phyloP scores from a whole-genome alignment of 2,888 invertebrate genomes.

The Volucella inanis region DNA sequence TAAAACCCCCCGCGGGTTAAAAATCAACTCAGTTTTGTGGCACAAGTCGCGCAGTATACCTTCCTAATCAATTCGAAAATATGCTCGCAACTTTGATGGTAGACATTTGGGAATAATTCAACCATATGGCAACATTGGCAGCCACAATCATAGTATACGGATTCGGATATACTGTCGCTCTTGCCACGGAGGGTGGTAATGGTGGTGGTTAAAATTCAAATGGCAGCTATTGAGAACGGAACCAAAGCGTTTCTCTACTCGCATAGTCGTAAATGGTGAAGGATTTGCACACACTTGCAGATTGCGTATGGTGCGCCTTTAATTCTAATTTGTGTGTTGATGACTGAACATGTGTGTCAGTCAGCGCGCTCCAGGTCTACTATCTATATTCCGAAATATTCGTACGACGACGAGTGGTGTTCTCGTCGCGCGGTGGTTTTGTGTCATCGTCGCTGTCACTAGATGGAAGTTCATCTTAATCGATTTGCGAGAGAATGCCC shows the following conservation, averaged over 20 bases:
- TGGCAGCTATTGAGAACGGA: not conserved
- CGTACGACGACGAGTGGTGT: constrained; percentile 21
- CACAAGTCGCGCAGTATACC: too few relatives aligned
- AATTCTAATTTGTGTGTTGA: constrained; percentile 74
- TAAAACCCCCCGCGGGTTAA: too few relatives aligned
- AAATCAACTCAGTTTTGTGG: too few relatives aligned
- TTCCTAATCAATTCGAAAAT: too few relatives aligned
- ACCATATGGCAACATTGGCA: constrained; percentile 55
- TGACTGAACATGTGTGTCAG: constrained; percentile 74
- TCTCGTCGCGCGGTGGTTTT: constrained; percentile 66
- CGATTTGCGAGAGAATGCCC: constrained; percentile 67
- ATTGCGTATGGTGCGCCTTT: constrained; percentile 53
- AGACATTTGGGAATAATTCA: not conserved
- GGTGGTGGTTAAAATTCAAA: not conserved
- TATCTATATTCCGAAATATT: constrained; percentile 25
- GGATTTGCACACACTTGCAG: constrained; percentile 51
- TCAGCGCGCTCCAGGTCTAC: constrained; percentile 34
- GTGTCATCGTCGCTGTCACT: constrained; percentile 62
- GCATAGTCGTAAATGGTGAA: constrained; percentile 1
- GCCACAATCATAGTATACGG: not conserved
- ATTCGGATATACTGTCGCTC: too few relatives aligned
- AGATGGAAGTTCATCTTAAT: constrained; percentile 71
- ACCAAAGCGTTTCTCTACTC: constrained; percentile 30
- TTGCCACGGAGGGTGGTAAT: constrained; percentile 43
- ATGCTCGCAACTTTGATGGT: too few relatives aligned